Conservation (phyloP, 2,888 invertebrate species). For the Dione vanillae region DNA sequence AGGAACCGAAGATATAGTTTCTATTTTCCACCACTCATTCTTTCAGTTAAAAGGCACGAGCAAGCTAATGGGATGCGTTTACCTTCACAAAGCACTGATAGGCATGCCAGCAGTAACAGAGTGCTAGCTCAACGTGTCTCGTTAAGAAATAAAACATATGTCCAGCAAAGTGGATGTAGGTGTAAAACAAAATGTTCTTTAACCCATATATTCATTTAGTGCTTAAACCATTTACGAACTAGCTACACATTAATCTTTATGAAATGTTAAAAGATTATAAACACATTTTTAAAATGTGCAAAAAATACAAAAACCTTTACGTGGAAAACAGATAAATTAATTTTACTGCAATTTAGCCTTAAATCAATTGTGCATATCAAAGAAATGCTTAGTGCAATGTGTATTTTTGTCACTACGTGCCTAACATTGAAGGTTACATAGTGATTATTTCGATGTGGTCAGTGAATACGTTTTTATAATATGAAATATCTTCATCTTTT, state of each 20-base stretch:
- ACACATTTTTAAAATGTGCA: too few species aligned
- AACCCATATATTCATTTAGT: constrained; percentile 6
- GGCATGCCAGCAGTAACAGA: constrained; percentile 27
- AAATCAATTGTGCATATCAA: neutral
- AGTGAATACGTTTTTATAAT: too few species aligned
- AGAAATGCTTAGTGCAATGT: neutral
- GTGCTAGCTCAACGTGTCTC: constrained; percentile 27
- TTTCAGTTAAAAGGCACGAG: neutral
- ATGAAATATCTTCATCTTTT: too few species aligned
- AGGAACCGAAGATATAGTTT: neutral
- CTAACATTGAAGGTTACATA: too few species aligned
- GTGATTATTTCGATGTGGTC: too few species aligned
- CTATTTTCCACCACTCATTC: neutral
- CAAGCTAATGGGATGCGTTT: constrained; percentile 28
- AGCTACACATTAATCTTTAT: neutral
- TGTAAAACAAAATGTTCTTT: constrained; percentile 22
- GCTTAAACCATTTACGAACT: neutral
- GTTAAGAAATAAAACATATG: constrained; percentile 34
- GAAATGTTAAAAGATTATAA: neutral
- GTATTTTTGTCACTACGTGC: too few species aligned
- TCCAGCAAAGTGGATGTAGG: constrained; percentile 40
- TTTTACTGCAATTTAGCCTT: too few species aligned
- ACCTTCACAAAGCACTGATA: constrained; percentile 38
- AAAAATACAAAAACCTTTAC: neutral
- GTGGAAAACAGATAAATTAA: neutral